A percentile compares a stretch with the other conserved stretches of the same genome.
Conservation (phyloP, 2,888 invertebrate species). For the Thereva unica region DNA sequence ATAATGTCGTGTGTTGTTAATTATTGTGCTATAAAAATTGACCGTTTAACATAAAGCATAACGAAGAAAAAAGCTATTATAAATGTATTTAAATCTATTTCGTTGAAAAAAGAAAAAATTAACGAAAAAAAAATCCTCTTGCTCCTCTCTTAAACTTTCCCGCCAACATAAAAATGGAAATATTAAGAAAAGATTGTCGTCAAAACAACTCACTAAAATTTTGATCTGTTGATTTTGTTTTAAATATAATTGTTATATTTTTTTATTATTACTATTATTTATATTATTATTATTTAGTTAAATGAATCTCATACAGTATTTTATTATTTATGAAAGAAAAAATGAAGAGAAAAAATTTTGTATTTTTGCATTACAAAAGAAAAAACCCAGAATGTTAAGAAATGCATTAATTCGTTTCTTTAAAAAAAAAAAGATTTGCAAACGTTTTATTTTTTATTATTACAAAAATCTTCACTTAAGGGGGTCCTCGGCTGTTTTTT, state of each 20-base stretch:
- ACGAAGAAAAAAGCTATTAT: slow-evolving; percentile 5
- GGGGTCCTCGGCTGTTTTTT: too few relatives aligned
- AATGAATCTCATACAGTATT: slow-evolving; percentile 17
- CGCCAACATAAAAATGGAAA: not conserved
- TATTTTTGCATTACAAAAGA: not conserved
- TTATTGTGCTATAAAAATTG: slow-evolving; percentile 29
- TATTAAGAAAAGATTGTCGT: slow-evolving; percentile 14
- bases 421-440: too few relatives aligned
- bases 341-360: not conserved
- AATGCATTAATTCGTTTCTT: too few relatives aligned
- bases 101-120: slow-evolving; percentile 7
- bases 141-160: not conserved
- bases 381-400: too few relatives aligned
- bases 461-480: too few relatives aligned
- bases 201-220: slow-evolving; percentile 27
- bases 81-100: slow-evolving; percentile 34
- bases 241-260: slow-evolving; percentile 2
- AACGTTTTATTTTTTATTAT: too few relatives aligned
- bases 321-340: not conserved
- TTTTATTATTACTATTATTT: slow-evolving; percentile 6
- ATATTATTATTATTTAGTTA: slow-evolving; percentile 8
- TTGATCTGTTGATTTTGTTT: not conserved
- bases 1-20: slow-evolving; percentile 23
- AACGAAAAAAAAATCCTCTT: not conserved
- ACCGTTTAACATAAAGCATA: slow-evolving; percentile 13